A percentile compares a stretch with the other conserved stretches of the same genome.
Conservation (phyloP, 2,888 invertebrate genomes). For the Pseudococcus longispinus region DNA sequence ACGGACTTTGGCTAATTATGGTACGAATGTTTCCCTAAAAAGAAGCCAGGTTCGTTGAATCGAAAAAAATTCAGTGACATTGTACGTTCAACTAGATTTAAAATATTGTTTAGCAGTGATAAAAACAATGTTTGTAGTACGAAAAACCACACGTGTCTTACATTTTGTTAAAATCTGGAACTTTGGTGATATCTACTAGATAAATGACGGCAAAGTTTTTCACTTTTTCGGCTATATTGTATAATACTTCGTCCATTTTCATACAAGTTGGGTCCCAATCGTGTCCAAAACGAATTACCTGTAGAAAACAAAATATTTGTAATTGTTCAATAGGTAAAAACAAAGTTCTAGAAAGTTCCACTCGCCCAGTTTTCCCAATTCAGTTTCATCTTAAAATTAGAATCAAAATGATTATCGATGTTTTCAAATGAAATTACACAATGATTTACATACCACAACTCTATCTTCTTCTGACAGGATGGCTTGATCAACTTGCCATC, state of each 20-base stretch:
- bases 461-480: constrained; percentile 98
- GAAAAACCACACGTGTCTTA: constrained; percentile 63
- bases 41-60: neutral
- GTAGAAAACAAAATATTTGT: constrained; percentile 59
- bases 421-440: neutral
- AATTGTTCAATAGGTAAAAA: neutral
- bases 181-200: constrained; percentile 95
- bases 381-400: neutral
- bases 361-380: neutral
- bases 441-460: constrained; percentile 79
- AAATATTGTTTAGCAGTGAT: neutral
- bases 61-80: neutral
- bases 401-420: neutral
- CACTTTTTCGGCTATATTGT: constrained; percentile 95
- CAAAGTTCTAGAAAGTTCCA: neutral
- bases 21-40: neutral
- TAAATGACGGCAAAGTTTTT: constrained; percentile 99
- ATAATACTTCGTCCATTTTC: constrained; percentile 99
- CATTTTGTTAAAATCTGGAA: constrained; percentile 99
- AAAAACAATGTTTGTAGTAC: neutral
- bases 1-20: neutral
- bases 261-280: constrained; percentile 99
- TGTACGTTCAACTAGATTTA: neutral
- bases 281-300: constrained; percentile 97
- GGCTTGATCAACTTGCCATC: constrained; percentile 99